A percentile compares a stretch with the other conserved stretches of the same genome.
Evolutionary conservation across 2,113 vertebrate genomes (phyloP).

Genomic region (Boulengeromyrus knoepffleri): DNA sequence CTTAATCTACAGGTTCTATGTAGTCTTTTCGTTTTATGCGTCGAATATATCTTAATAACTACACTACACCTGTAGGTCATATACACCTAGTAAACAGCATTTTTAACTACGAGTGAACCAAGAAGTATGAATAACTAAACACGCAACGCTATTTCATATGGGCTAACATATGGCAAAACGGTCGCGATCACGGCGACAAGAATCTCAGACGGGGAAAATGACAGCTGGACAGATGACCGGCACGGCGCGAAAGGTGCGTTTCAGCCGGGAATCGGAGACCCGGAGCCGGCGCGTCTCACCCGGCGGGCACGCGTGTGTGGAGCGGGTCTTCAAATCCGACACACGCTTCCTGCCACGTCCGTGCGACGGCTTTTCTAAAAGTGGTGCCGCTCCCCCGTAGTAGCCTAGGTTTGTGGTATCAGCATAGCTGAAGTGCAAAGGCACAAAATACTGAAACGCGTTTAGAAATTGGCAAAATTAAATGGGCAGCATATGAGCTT

Average conservation of each 20-base stretch:
- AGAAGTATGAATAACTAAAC: background rate
- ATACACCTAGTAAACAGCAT: background rate
- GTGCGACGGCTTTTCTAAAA: background rate
- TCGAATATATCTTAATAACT: background rate
- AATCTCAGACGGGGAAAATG: background rate
- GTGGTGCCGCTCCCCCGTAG: background rate
- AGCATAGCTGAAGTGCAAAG: background rate
- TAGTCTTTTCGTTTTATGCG: background rate
- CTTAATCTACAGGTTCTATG: background rate
- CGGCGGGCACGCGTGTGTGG: background rate
- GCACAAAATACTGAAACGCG: background rate
- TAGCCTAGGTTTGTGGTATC: background rate
- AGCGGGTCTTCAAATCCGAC: background rate
- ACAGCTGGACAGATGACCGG: background rate
- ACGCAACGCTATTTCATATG: background rate
- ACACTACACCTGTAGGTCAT: background rate
- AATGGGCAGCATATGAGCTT: background rate
- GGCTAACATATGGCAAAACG: background rate
- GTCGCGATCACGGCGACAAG: background rate
- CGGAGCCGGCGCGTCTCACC: background rate
- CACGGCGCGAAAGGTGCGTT: background rate
- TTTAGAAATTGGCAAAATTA: background rate
- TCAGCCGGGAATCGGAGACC: background rate
- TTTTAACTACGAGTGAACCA: background rate
- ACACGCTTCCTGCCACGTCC: background rate